Conservation (phyloP, 2,797 vertebrate species). For the Liasis olivaceus region DNA sequence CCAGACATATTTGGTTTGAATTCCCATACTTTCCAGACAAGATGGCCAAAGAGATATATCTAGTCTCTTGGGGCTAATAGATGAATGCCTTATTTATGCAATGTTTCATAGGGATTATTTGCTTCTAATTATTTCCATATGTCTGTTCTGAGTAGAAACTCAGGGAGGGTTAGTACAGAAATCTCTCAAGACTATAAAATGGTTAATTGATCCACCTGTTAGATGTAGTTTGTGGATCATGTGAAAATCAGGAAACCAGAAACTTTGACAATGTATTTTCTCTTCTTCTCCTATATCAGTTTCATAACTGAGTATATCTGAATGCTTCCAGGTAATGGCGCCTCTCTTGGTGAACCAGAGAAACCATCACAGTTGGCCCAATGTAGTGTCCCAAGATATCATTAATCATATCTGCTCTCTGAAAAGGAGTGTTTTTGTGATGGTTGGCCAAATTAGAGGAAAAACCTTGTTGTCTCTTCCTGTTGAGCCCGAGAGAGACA, state of each 20-base stretch:
- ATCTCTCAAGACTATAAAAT: background rate
- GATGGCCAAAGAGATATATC: background rate
- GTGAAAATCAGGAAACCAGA: rapidly evolving
- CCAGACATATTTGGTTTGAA: background rate
- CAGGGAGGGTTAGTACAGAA: background rate
- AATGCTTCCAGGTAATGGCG: conserved; percentile 77
- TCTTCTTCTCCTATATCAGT: background rate
- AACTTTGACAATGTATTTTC: background rate
- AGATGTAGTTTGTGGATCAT: background rate
- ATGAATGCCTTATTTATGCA: background rate
- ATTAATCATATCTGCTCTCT: conserved; percentile 78
- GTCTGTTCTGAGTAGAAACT: background rate
- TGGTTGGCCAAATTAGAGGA: conserved; percentile 83
- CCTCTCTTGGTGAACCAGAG: conserved; percentile 82
- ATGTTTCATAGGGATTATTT: background rate
- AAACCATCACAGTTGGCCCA: conserved; percentile 86
- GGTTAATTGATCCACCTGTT: background rate
- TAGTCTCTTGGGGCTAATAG: background rate
- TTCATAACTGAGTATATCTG: background rate
- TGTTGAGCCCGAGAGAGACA: conserved; percentile 73
- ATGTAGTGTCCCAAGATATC: conserved; percentile 84
- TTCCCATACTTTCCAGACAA: background rate
- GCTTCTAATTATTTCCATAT: background rate
- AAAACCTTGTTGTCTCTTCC: conserved; percentile 88
- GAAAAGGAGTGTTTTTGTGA: conserved; percentile 76